phyloP scores from a whole-genome alignment of 1,140 invertebrate species.

The Bemisia tabaci region DNA sequence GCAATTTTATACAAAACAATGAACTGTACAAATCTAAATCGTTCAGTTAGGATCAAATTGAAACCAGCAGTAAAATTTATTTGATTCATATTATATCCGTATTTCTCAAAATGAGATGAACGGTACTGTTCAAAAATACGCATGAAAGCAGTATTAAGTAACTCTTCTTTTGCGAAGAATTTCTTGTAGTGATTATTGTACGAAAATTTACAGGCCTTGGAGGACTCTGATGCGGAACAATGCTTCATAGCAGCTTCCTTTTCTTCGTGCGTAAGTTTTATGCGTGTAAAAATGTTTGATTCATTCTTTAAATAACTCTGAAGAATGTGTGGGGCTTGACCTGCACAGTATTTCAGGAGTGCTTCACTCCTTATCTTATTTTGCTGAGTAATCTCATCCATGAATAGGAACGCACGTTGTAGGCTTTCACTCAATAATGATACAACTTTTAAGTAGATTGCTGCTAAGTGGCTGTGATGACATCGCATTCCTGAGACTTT shows the following conservation, averaged over 20 bases:
- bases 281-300: not conserved
- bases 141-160: not conserved
- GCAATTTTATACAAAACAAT: not conserved
- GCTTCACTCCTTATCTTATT: not conserved
- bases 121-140: not conserved
- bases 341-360: not conserved
- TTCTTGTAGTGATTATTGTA: not conserved
- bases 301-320: not conserved
- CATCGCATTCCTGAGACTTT: not conserved
- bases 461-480: not conserved
- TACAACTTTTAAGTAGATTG: not conserved
- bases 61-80: not conserved
- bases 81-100: not conserved
- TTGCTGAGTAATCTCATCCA: not conserved
- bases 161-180: not conserved
- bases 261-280: not conserved
- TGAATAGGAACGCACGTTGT: not conserved
- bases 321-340: not conserved
- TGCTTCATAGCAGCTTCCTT: not conserved
- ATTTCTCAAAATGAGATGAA: not conserved
- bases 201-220: not conserved
- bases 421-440: not conserved
- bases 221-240: not conserved
- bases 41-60: not conserved
- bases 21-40: not conserved